Base-by-base conservation (phyloP, 2,888 invertebrate genomes). In the Amphipoea oculea region DNA sequence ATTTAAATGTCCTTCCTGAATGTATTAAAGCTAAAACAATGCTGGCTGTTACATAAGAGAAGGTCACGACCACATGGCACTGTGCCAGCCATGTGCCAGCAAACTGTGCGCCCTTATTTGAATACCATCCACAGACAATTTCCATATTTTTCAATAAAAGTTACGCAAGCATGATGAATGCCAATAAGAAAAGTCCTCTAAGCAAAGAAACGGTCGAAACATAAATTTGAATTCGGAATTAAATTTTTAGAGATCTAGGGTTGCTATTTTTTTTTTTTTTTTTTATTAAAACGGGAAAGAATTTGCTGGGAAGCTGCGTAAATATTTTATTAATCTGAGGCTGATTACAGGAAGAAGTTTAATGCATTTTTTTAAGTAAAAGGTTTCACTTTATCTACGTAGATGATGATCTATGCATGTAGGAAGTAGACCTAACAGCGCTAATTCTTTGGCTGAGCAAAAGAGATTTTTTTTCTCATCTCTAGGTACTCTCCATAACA, bases 31-130 rank as follows among this genome's bases (percentile, higher is more conserved):
- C 45, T 7, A 48, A 67, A 66, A 73, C 68, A 66, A 75, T 60
- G 48, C 66, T 29, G 54, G 71, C 62, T 76, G 63, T 87, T 83
- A 76, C 78, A 72, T 81, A 88, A 66, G 60, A 76, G 76, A 86
- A 87, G 86, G 87, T 88, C 84, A 86, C 78, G 82, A 76, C 12
- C 84, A 81, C 69, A 73, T 87, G 87, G 88, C 87, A 70, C 48
- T 11, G 73, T 71, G 88, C 87, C 87, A 87, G 63, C 76, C 54
- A 79, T 11, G 73, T 71, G 88, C 87, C 87, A 87, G 63, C 76
- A 60, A 79, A 78, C 66, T 77, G 60, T 51, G 60, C 70, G 62
- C 71, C 81, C 65, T 63, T 70, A 79, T 76, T 81, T 79, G 76
- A 78, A 76, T 66, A 20, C 54, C 74, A 78, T 73, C 81, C 63